A percentile compares a stretch with the other conserved stretches of the same genome.
These are phyloP conservation scores for Sceliomorpha sp. DNA, from an alignment of 2,888 invertebrate genomes.

Conservation along the genomic window DNA sequence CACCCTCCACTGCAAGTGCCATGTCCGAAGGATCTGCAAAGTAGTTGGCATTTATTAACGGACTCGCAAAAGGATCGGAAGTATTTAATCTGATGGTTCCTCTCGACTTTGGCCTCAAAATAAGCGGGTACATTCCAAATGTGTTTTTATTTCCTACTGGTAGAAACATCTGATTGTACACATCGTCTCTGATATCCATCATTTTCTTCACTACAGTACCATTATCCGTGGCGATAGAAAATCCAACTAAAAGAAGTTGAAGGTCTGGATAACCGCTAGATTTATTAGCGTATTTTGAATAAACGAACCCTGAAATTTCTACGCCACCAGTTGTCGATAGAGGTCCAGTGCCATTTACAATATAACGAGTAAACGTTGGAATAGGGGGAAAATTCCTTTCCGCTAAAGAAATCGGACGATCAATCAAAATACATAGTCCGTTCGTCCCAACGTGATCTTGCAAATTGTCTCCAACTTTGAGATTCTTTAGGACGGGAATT, in stretches of 20 bases:
- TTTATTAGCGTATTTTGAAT: constrained; percentile 81
- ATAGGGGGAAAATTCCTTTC: background rate
- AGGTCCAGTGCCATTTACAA: constrained; percentile 80
- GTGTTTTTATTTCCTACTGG: constrained; percentile 84
- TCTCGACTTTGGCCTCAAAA: constrained; percentile 84
- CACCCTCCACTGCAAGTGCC: constrained; percentile 83
- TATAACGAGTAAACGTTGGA: constrained; percentile 79
- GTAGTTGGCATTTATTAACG: constrained; percentile 87
- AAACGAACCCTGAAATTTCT: constrained; percentile 83
- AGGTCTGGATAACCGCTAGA: constrained; percentile 83
- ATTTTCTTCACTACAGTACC: no score
- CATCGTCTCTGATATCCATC: constrained; percentile 37
- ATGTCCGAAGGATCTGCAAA: constrained; percentile 85
- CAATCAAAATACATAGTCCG: constrained; percentile 47
- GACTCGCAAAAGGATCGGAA: constrained; percentile 87
- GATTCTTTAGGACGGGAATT: constrained; percentile 76
- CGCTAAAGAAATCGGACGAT: constrained; percentile 26
- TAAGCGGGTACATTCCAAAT: constrained; percentile 84
- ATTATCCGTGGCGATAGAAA: constrained; percentile 67
- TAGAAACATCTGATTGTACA: constrained; percentile 63
- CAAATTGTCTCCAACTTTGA: constrained; percentile 81
- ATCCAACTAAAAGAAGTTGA: constrained; percentile 85
- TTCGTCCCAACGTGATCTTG: constrained; percentile 80
- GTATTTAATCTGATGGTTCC: constrained; percentile 84
- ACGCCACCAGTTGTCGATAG: constrained; percentile 81